Evolutionary conservation across 1,140 invertebrate genomes (phyloP), one percentile per base, ranked within the genome.

Genomic region (Rhagoletis pomonella): DNA sequence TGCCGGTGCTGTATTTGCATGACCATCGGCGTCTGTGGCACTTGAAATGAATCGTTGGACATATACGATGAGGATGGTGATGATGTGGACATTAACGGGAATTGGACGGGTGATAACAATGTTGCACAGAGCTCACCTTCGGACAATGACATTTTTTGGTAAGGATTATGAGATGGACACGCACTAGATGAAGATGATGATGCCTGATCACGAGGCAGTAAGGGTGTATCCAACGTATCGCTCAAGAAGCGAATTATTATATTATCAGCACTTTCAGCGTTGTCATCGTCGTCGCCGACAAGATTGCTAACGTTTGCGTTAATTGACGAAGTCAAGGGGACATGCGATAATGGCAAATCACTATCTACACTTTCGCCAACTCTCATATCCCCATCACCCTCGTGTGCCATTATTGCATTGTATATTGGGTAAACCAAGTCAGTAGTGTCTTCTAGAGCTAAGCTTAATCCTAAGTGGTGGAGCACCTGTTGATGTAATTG

Each of bases 401-500:
- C 47, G 62, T 88, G 59, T 39, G 59, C 58, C 73, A 81, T 81
- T 58, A 73, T 67, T 44, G 86, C 55, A 86, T 86, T 77, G 47
- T 55, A 77, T 77, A 77, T 77, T 77, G 73, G 73, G 19, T 77
- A 88, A 67, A 87, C 67, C 29, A 89, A 58, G 67, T 89, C 88
- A 67, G 89, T 67, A 73, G 62, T 88, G 77, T 89, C 90, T 84
- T 89, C 88, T 86, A 90, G 88, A 60, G 89, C 85, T 42, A 90
- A 88, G 88, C 89, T 91, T 89, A 92, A 90, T 87, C 88, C 89
- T 90, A 91, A 89, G 87, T 90, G 89, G 88, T 90, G 91, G 81
- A 92, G 90, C 91, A 92, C 91, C 91, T 92, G 91, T 92, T 92
- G 91, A 89, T 65, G 88, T 88, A 85, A 85, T 86, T 88, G 88